Percentiles rank a stretch among this genome's conserved stretches.
phyloP scores from a whole-genome alignment of 1,140 invertebrate species.

The Dreissena rostriformis region DNA sequence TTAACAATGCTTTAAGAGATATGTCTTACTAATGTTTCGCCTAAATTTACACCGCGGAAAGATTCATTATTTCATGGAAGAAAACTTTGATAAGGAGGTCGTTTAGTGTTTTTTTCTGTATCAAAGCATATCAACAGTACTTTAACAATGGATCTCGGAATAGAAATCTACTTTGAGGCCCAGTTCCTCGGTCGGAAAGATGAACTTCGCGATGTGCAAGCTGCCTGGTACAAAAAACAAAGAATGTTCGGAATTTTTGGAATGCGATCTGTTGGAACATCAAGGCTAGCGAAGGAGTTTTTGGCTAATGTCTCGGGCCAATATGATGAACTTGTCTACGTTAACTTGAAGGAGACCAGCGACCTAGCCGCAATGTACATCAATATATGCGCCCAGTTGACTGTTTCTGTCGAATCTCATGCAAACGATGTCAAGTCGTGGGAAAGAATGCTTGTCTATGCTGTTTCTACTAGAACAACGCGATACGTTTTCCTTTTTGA shows the following conservation, averaged over 20 bases:
- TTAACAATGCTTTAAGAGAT: too few species aligned
- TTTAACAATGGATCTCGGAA: too few species aligned
- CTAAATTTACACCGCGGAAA: too few species aligned
- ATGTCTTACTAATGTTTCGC: too few species aligned
- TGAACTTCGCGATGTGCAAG: constrained; percentile 8
- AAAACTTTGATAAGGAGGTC: too few species aligned
- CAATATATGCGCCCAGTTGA: constrained; percentile 17
- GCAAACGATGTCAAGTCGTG: not conserved
- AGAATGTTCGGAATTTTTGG: constrained; percentile 54
- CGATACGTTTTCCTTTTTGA: constrained; percentile 38
- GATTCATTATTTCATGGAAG: too few species aligned
- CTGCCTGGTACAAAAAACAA: not conserved
- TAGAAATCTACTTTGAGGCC: constrained; percentile 5
- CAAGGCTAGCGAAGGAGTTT: constrained; percentile 38
- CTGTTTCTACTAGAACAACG: not conserved
- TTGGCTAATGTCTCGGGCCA: not conserved
- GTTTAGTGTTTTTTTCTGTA: too few species aligned
- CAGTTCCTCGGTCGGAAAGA: constrained; percentile 23
- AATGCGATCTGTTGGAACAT: constrained; percentile 49
- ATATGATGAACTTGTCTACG: not conserved
- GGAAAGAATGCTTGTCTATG: constrained; percentile 6
- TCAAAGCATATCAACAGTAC: too few species aligned
- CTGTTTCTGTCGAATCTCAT: not conserved
- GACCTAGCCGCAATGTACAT: constrained; percentile 7
- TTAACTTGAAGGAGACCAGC: constrained; percentile 12